These are phyloP conservation scores for Halcyon leucocephala DNA, from an alignment of 2,797 vertebrate genomes.

Conservation along the genomic window DNA sequence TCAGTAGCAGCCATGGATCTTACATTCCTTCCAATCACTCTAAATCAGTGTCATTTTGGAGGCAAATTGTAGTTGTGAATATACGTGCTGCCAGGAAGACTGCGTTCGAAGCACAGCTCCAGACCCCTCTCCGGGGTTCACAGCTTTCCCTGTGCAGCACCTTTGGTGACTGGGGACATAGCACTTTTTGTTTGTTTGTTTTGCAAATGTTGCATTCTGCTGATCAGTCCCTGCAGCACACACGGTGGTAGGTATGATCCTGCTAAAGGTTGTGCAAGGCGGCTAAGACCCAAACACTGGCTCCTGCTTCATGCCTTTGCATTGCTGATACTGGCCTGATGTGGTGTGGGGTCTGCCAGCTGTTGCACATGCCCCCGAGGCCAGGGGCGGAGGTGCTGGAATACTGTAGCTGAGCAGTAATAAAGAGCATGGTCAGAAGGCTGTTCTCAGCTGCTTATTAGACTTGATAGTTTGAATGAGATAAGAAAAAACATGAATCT, in stretches of 20 bases:
- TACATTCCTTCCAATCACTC: not conserved
- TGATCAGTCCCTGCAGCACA: not conserved
- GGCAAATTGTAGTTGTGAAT: not conserved
- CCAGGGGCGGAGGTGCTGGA: not conserved
- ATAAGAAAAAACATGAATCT: not conserved
- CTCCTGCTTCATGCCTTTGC: not conserved
- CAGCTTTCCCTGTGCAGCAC: not conserved
- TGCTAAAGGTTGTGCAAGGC: not conserved
- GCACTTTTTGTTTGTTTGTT: not conserved
- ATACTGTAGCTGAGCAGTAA: not conserved
- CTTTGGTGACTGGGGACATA: not conserved
- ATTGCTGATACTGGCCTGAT: rapidly evolving
- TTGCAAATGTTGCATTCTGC: not conserved
- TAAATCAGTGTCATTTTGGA: not conserved
- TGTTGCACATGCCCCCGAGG: not conserved
- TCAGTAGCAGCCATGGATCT: not conserved
- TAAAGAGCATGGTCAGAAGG: not conserved
- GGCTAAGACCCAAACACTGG: not conserved
- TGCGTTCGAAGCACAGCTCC: not conserved
- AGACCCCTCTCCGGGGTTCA: not conserved
- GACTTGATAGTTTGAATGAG: not conserved
- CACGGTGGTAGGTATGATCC: rapidly evolving
- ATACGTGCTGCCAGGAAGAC: not conserved
- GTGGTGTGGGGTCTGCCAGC: not conserved
- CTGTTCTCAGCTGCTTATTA: not conserved